Evolutionary conservation across 1,140 invertebrate species (phyloP), one percentile per base, ranked within the genome.

Genomic region (Goniozus legneri): DNA sequence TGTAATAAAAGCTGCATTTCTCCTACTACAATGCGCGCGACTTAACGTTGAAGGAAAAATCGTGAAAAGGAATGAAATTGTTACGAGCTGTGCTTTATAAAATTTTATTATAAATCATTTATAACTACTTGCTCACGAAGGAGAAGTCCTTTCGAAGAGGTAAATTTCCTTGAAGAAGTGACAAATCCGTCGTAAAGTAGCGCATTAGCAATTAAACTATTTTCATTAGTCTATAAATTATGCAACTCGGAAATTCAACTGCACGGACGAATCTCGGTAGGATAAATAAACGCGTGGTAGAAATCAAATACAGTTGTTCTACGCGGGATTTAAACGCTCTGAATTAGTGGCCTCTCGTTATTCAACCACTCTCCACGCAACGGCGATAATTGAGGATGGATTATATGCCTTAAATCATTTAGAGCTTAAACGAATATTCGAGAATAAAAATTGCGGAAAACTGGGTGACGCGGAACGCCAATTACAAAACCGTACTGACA

Each of bases 401-500:
- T 27, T 27, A 27, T 6, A 27, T 6, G 24, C 4, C 10, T 6
- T 6, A 27, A 27, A 10, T 10, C 4, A 27, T 6, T 27, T 27
- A 27, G 4, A 27, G 10, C 4, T 27, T 10, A 27, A 27, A 10
- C 10, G 24, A 10, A 4, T 27, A 27, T 6, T 6, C 24, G 24
- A 27, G 24, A 10, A 4, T 27, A 10, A 27, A 27, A 27, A 27
- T 27, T 4, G 24, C 24, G 10, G 24, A 4, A 27, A 27, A 10
- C 10, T 6, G 10, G 24, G 10, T 27, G 10, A 56, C 52, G 46
- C 58, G 54, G 31, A 41, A 42, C 41, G 44, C 35, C 55, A 59
- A 59, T 59, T 59, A 47, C 47, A 36, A 47, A 41, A 41, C 41
- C 54, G 30, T 47, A 46, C 48, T 58, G 43, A 32, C 13, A 27